phyloP scores from a whole-genome alignment of 2,113 vertebrate species.

The Tetrax tetrax region DNA sequence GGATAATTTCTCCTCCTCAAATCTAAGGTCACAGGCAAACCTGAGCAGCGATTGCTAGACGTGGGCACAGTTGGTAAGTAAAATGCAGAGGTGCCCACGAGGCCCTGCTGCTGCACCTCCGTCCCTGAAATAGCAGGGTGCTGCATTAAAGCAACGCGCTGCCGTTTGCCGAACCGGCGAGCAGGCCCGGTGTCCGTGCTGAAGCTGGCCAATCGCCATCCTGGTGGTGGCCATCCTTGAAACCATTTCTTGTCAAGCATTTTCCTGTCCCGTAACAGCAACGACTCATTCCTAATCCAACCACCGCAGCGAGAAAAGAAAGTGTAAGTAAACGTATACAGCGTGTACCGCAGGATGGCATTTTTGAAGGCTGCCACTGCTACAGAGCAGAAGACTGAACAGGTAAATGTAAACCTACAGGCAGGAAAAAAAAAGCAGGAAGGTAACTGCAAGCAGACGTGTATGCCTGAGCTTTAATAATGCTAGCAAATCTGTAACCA shows the following conservation, averaged over 20 bases:
- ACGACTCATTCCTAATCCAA: neutral
- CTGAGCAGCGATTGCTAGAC: rapidly evolving
- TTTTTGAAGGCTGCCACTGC: neutral
- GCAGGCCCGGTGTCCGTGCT: rapidly evolving
- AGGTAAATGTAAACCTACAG: neutral
- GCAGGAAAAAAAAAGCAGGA: neutral
- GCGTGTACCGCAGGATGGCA: neutral
- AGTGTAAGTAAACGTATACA: neutral
- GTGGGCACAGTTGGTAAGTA: rapidly evolving
- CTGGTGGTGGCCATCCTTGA: rapidly evolving
- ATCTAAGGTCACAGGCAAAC: neutral
- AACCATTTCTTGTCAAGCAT: neutral
- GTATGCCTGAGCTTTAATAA: neutral
- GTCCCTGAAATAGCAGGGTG: neutral
- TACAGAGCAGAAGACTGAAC: rapidly evolving
- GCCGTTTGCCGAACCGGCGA: rapidly evolving
- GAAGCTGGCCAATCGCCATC: neutral
- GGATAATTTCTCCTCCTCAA: neutral
- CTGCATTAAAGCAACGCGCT: neutral
- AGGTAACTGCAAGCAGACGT: neutral
- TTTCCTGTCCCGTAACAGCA: neutral
- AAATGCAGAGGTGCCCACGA: neutral
- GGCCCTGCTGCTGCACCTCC: neutral
- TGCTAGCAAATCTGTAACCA: neutral
- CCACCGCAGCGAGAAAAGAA: neutral